These are phyloP conservation scores for Aporophyla nigra DNA, from an alignment of 2,888 invertebrate genomes.

Conservation along the genomic window DNA sequence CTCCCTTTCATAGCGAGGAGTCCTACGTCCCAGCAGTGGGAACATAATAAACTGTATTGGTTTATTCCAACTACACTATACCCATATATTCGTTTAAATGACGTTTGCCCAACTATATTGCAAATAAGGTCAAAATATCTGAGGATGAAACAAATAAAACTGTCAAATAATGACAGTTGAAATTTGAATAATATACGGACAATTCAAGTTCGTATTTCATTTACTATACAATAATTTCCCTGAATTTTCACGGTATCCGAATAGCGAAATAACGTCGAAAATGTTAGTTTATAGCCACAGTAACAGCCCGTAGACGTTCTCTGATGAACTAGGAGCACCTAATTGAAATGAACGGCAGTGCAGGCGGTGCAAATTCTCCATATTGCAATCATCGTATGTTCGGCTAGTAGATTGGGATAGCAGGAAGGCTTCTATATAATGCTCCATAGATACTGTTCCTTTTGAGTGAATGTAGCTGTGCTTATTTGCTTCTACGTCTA, in stretches of 20 bases:
- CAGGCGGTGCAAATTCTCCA: constrained; percentile 23
- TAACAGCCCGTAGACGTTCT: constrained; percentile 5
- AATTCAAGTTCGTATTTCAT: not conserved
- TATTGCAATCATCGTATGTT: constrained; percentile 47
- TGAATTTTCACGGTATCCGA: not conserved
- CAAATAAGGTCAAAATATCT: no score
- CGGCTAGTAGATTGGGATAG: not conserved
- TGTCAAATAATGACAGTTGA: no score
- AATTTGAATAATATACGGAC: no score
- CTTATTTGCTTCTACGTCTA: not conserved
- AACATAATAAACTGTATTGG: no score
- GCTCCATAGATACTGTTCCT: not conserved
- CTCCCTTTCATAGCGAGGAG: no score
- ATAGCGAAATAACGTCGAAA: not conserved
- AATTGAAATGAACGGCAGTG: constrained; percentile 52
- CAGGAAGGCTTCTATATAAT: not conserved
- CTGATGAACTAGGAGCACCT: constrained; percentile 33
- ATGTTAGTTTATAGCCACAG: constrained; percentile 8
- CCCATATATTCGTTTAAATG: not conserved
- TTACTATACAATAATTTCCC: not conserved
- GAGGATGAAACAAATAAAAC: no score
- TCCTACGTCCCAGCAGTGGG: no score
- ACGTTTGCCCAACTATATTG: no score
- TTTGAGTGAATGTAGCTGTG: not conserved
- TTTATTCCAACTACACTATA: not conserved